Evolutionary conservation across 2,888 invertebrate species (phyloP).

Genomic region (Colletes collaris): DNA sequence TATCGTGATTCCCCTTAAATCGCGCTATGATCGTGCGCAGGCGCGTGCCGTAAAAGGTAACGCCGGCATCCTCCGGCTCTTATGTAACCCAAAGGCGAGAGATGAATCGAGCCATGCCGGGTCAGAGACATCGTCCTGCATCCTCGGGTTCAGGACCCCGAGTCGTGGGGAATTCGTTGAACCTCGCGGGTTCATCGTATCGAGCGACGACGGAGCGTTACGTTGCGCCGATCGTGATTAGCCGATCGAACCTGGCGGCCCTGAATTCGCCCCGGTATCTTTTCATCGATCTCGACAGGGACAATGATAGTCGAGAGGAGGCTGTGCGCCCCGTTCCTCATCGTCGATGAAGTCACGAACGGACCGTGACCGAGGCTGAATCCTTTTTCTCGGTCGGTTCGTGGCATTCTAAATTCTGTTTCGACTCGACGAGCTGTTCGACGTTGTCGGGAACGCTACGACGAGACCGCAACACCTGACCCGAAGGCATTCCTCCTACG

Average conservation of each 20-base stretch:
- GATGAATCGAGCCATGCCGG: slow-evolving; percentile 44
- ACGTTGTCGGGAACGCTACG: neutral
- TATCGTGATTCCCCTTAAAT: too few relatives aligned
- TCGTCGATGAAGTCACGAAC: slow-evolving; percentile 42
- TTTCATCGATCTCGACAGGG: slow-evolving; percentile 29
- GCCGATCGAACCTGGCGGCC: slow-evolving; percentile 39
- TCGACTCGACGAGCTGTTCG: neutral
- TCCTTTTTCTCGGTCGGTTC: neutral
- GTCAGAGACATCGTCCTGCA: slow-evolving; percentile 52
- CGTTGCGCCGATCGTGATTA: slow-evolving; percentile 53
- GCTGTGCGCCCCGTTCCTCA: slow-evolving; percentile 12
- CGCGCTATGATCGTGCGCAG: neutral
- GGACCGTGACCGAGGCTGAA: slow-evolving; percentile 26
- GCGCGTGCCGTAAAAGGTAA: slow-evolving; percentile 55
- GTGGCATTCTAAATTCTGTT: slow-evolving; percentile 1
- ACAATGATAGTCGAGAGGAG: slow-evolving; percentile 34
- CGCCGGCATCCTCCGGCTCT: slow-evolving; percentile 47
- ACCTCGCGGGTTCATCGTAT: slow-evolving; percentile 44
- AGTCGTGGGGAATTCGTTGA: slow-evolving; percentile 39
- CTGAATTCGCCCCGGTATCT: slow-evolving; percentile 36
- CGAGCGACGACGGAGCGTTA: slow-evolving; percentile 12
- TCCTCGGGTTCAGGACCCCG: slow-evolving; percentile 45
- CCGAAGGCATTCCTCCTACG: too few relatives aligned
- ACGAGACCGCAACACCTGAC: too few relatives aligned
- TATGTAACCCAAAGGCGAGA: slow-evolving; percentile 55